phyloP scores from a whole-genome alignment of 2,113 vertebrate species.

The Macrotus californicus region DNA sequence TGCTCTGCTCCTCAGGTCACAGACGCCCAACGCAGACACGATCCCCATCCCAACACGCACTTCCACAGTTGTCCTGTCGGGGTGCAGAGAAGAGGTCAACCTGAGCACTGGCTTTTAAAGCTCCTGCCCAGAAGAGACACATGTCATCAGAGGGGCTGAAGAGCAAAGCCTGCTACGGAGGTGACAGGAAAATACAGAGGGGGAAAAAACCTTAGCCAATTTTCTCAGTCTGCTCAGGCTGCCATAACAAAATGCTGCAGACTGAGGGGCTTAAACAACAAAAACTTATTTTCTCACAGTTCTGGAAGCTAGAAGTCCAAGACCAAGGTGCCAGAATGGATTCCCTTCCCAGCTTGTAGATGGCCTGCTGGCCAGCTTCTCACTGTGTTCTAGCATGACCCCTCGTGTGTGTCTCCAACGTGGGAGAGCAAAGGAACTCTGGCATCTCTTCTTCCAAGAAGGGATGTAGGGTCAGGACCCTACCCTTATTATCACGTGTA shows the following conservation, averaged over 20 bases:
- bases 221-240: neutral
- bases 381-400: neutral
- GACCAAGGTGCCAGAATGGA: too few species aligned
- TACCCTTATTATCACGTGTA: neutral
- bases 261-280: too few species aligned
- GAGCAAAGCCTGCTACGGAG: neutral
- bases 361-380: neutral
- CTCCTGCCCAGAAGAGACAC: neutral
- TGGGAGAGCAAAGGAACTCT: neutral
- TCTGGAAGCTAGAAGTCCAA: too few species aligned
- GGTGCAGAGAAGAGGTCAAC: accelerated
- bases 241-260: neutral
- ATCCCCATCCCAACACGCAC: neutral
- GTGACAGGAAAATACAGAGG: neutral
- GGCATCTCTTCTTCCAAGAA: neutral
- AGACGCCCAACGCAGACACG: neutral
- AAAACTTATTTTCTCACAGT: too few species aligned
- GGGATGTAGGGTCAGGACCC: neutral
- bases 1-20: neutral
- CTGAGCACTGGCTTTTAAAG: neutral
- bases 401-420: too few species aligned
- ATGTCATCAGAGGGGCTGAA: neutral
- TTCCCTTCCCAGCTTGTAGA: neutral
- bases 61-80: accelerated
- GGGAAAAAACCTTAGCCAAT: neutral